Evolutionary conservation across 2,888 invertebrate species (phyloP), one percentile per base, ranked within the genome.

Genomic region (Plebejus anna): DNA sequence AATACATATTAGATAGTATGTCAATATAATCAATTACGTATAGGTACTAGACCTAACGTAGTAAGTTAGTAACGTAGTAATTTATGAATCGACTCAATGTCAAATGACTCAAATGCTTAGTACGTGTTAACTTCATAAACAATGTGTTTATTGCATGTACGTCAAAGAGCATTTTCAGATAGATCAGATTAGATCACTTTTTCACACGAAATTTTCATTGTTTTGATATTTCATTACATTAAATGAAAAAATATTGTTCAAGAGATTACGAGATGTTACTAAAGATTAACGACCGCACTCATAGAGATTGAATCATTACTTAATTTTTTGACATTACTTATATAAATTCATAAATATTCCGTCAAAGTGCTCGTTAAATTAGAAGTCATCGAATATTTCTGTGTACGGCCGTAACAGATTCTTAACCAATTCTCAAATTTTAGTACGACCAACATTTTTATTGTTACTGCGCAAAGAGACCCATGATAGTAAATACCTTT

Each of bases 401-500:
- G 42, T 9, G 2, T 42, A 7, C 7, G 9, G 42, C 42, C 9
- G 42, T 9, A 1, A 9, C 1, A 42, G 42, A 9, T 42, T 42
- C 7, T 42, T 42, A 42, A 9, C 42, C 9, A 42, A 42, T 2
- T 42, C 42, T 42, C 9, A 42, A 42, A 42, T 42, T 42, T 42
- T 42, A 32, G 32, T 32, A 32, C 0, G 32, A 38, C 38, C 5
- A 38, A 38, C 5, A 38, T 5, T 38, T 5, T 38, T 38, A 38
- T 38, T 38, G 38, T 38, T 38, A 32, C 32, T 38, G 38, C 7
- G 7, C 38, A 38, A 38, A 38, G 6, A 38, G 38, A 38, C 5
- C 38, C 7, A 38, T 22, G 22, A 22, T 38, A 38, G 38, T 51
- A 77, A 76, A 51, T 28, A 80, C 16, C 47, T 28, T 28, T 75